Conservation (phyloP, 2,888 invertebrate species). For the Zhengitettix transpicula region DNA sequence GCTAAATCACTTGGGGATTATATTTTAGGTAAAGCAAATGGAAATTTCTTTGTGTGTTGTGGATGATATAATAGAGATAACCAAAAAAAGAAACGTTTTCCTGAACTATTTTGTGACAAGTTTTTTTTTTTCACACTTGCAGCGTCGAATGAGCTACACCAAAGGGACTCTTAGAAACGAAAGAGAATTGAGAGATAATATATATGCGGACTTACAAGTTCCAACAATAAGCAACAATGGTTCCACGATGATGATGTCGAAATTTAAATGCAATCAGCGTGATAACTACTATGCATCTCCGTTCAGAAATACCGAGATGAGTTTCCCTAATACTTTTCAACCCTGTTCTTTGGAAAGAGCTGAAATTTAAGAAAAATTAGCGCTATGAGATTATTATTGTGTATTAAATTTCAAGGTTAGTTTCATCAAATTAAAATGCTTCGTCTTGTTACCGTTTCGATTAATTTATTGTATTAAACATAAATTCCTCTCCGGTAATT, state of each 20-base stretch:
- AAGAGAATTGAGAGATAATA: conserved; percentile 16
- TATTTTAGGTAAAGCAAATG: no score
- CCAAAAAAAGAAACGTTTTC: not conserved
- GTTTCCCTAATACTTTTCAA: not conserved
- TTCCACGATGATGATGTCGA: conserved; percentile 8
- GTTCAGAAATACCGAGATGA: not conserved
- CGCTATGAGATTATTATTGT: no score
- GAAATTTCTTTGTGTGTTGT: not conserved
- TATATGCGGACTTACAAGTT: conserved; percentile 23
- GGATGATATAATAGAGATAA: not conserved
- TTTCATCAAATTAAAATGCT: no score
- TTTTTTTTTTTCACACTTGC: conserved; percentile 3
- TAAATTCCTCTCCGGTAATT: no score
- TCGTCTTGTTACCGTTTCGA: no score
- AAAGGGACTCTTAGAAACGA: conserved; percentile 7
- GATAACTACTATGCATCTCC: not conserved
- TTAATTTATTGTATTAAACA: no score
- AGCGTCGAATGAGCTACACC: conserved; percentile 6
- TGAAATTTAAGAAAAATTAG: not conserved
- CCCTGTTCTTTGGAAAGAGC: not conserved
- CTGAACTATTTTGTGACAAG: not conserved
- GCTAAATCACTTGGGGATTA: not conserved
- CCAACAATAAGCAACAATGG: conserved; percentile 21
- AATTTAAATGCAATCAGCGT: not conserved
- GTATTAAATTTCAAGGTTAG: no score